Evolutionary conservation across 2,113 vertebrate genomes (phyloP), one percentile per base, ranked within the genome.

Genomic region (Microtus oregoni): DNA sequence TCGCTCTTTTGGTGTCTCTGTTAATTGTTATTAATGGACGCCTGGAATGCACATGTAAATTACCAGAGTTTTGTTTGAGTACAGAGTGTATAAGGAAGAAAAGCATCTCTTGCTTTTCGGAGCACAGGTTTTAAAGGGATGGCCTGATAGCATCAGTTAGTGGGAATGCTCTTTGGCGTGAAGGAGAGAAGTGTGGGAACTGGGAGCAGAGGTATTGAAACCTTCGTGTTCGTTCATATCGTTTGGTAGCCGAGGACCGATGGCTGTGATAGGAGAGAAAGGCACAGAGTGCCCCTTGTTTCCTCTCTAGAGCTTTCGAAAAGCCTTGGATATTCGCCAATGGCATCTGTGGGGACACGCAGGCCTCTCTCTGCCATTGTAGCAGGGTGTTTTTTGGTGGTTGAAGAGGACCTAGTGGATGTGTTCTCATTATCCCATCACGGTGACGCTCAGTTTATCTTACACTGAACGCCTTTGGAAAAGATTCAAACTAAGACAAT

Each of bases 161-260:
- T 20, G 35, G 68, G 68, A 91, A 81, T 61, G 55, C 70, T 63
- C 63, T 93, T 85, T 32, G n/a, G 89, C 32, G 65, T 17, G 52
- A 93, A 90, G 88, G n/a, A 38, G 95, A 94, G 97, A 94, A 94
- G 91, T 91, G 24, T 88, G 76, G 90, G 95, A 92, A 94, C 47
- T 65, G 10, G 52, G 86, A 47, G 61, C 52, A 24, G 65, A 79
- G 81, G 14, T 44, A 92, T 68, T 26, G 63, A 86, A 96, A 92
- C 22, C 72, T 50, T 68, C 30, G 78, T n/a, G 52, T 35, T 68
- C 15, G 13, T 89, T 55, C n/a, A 13, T 92, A 61, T 61, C 78
- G 26, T 7, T 50, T 52, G 89, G 78, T 88, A n/a, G n/a, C 68
- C 72, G 55, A 41, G 44, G 44, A 15, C 38, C n/a, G 76, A 90